A percentile compares a stretch with the other conserved stretches of the same genome.
These are phyloP conservation scores for Theonella swinhoei DNA, from an alignment of 37 sponge, comb jelly and placozoan species.

Conservation along the genomic window DNA sequence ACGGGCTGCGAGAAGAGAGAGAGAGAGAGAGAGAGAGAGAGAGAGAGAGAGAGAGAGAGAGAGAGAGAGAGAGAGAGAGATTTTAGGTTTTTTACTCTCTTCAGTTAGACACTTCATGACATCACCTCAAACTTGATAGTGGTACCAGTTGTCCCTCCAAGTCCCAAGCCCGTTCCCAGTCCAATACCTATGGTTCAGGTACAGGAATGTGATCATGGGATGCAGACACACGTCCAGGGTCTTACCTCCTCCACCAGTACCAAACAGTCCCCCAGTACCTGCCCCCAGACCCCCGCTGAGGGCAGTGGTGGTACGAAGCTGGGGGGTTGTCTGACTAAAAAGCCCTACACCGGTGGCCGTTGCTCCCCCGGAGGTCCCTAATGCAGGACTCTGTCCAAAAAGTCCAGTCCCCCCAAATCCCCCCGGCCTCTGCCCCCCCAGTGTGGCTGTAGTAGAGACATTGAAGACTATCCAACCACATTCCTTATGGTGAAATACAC, in stretches of 20 bases:
- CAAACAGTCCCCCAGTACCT: constrained; percentile 10
- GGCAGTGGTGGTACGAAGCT: constrained; percentile 2
- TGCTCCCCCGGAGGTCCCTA: neutral
- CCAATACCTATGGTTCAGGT: constrained; percentile 37
- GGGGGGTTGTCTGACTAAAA: constrained; percentile 26
- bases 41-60: constrained; percentile 7
- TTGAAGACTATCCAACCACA: neutral
- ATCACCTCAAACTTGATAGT: constrained; percentile 44
- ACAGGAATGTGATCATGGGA: too few species aligned
- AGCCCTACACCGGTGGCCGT: constrained; percentile 27
- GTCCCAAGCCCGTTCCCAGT: constrained; percentile 40
- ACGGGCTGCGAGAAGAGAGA: constrained; percentile 24
- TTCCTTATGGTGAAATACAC: neutral
- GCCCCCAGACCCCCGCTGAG: constrained; percentile 42
- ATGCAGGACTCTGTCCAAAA: constrained; percentile 40
- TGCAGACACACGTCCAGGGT: too few species aligned
- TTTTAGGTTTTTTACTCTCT: too few species aligned
- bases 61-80: constrained; percentile 21
- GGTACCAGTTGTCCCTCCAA: constrained; percentile 4
- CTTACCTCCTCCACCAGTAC: constrained; percentile 19
- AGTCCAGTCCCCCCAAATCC: constrained; percentile 10
- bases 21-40: constrained; percentile 7
- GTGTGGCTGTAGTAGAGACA: neutral
- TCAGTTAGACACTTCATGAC: neutral
- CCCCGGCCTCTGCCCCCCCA: constrained; percentile 34